Percentiles rank a stretch among this genome's conserved stretches.
Evolutionary conservation across 2,797 vertebrate genomes (phyloP).

Genomic region (Zenarchopterus dispar): DNA sequence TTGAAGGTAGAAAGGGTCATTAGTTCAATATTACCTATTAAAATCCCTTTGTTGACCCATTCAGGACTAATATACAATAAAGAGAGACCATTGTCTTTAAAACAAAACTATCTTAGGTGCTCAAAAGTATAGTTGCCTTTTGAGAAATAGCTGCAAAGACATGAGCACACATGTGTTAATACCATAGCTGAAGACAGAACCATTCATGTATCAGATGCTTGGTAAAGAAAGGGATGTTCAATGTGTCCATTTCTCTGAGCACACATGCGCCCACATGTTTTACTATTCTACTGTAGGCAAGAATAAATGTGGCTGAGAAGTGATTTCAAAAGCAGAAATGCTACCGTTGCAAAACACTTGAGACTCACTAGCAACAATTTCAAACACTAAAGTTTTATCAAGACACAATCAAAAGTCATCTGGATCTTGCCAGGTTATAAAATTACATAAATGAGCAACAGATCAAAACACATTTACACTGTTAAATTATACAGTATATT

Average conservation of each 20-base stretch:
- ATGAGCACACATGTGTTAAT: slow-evolving; percentile 44
- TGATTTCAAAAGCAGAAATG: slow-evolving; percentile 4
- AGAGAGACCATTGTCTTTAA: background rate
- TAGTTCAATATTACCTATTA: background rate
- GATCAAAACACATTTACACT: too few species aligned
- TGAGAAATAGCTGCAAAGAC: slow-evolving; percentile 39
- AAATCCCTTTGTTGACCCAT: background rate
- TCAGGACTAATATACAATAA: background rate
- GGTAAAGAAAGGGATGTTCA: slow-evolving; percentile 50
- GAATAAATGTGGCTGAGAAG: slow-evolving; percentile 12
- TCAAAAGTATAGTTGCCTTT: background rate
- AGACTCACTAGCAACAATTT: too few species aligned
- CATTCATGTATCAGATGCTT: slow-evolving; percentile 36
- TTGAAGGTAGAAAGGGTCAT: too few species aligned
- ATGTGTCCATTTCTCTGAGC: slow-evolving; percentile 36
- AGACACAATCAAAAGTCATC: too few species aligned
- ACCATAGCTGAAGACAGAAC: slow-evolving; percentile 31
- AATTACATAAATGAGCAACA: too few species aligned
- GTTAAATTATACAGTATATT: too few species aligned
- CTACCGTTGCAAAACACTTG: slow-evolving; percentile 7
- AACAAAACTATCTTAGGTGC: slow-evolving; percentile 1
- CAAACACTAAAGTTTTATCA: too few species aligned
- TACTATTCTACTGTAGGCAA: slow-evolving; percentile 10
- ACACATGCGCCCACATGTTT: slow-evolving; percentile 41
- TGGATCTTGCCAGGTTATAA: too few species aligned